Conservation (phyloP, 1,140 invertebrate genomes). For the Chironomus striatipennis region DNA sequence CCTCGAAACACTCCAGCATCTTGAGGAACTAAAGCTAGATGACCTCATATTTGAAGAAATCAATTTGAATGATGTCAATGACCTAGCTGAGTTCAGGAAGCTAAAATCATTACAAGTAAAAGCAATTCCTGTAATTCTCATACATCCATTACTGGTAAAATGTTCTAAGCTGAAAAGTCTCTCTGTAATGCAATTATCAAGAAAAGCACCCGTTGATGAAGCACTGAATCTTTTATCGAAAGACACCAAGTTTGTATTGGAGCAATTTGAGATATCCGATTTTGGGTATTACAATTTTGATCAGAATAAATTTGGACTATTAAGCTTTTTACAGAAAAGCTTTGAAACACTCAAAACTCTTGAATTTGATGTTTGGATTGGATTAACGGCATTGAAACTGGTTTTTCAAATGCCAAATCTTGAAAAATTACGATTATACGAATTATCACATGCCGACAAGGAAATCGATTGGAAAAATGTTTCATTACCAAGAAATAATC, state of each 20-base stretch:
- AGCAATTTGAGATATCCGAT: background rate
- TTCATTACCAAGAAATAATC: background rate
- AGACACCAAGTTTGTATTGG: background rate
- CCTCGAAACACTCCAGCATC: background rate
- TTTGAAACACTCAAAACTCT: background rate
- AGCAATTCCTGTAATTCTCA: background rate
- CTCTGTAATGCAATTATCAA: background rate
- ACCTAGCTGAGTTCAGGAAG: background rate
- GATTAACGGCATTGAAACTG: background rate
- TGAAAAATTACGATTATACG: background rate
- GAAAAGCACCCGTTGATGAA: background rate
- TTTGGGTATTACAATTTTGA: conserved; percentile 2
- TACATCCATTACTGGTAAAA: background rate
- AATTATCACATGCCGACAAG: background rate
- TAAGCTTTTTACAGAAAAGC: background rate
- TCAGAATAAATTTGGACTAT: background rate
- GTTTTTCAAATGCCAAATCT: background rate
- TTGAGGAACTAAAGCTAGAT: background rate
- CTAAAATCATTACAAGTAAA: background rate
- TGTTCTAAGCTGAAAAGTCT: background rate
- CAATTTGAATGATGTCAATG: background rate
- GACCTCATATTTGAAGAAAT: background rate
- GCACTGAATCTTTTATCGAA: background rate
- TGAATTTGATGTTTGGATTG: conserved; percentile 11
- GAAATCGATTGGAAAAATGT: background rate